Base-by-base conservation (phyloP, 2,888 invertebrate genomes). In the Apamea crenata region DNA sequence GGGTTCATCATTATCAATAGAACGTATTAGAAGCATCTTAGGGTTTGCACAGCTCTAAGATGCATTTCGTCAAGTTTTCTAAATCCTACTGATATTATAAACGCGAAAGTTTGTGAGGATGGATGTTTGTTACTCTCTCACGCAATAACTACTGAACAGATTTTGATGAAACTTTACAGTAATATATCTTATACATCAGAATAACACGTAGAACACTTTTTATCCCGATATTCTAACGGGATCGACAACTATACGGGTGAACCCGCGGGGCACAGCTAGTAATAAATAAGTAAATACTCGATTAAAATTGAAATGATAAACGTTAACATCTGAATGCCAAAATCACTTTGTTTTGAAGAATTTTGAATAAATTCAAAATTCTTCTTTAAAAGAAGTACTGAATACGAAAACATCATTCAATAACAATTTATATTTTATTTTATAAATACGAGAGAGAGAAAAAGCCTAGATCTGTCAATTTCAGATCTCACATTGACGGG, bases 381-480 rank as follows among this genome's bases (percentile, higher is more conserved):
- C 2, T 63, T 59, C 18, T 40, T 40, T 40, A 47, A 56, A 69
- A 77, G 6, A 16, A 32, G 8, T 36, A 40, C 47, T 67, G n/a
- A 25, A 76, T 79, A 61, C 44, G n/a, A 70, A 78, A 75, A 72
- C 44, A 53, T 73, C 44, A 73, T 44, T 80, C 74, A 77, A 74
- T 75, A 80, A 61, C 18, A 72, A 76, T 72, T 85, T 87, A 44
- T 82, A 69, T 77, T 85, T 74, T 78, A 59, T 79, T 81, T 77
- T 74, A 80, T 56, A 83, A 79, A 80, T 47, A 74, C 56, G n/a
- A 78, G 66, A 74, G 77, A 78, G 80, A 72, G 44, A 59, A 53
- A 56, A 74, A 70, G 53, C 83, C 90, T 88, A 78, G 82, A 88
- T 81, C 80, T 90, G 88, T 90, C 90, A 90, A 67, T 79, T 80